Percentiles rank a stretch among this genome's conserved stretches.
Evolutionary conservation across 1,140 invertebrate genomes (phyloP).

Genomic region (Wasmannia auropunctata): DNA sequence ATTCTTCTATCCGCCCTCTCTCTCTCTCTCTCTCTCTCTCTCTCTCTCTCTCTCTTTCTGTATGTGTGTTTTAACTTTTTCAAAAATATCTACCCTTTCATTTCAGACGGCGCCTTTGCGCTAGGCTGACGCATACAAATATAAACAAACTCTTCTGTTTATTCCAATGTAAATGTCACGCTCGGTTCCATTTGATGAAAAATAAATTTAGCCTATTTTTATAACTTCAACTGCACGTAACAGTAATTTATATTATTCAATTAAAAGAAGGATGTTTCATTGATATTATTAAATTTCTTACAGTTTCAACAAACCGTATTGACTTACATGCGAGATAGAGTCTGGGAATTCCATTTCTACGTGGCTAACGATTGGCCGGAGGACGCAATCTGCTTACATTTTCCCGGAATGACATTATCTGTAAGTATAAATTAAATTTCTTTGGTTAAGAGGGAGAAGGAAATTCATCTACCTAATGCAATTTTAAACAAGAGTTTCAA

Average conservation of each 20-base stretch:
- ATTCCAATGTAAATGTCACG: background rate
- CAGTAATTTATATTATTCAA: background rate
- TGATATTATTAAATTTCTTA: slow-evolving; percentile 76
- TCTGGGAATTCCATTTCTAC: slow-evolving; percentile 96
- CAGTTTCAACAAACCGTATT: slow-evolving; percentile 95
- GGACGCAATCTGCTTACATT: slow-evolving; percentile 92
- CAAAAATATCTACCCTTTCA: slow-evolving; percentile 60
- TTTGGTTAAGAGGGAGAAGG: background rate
- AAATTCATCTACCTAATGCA: background rate
- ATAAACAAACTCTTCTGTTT: background rate
- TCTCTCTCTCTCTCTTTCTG: background rate
- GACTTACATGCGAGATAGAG: slow-evolving; percentile 93
- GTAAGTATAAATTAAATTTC: slow-evolving; percentile 86
- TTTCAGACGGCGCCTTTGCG: slow-evolving; percentile 32
- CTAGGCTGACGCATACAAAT: background rate
- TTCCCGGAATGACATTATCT: slow-evolving; percentile 93
- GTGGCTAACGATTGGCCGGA: slow-evolving; percentile 94
- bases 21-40: too few species aligned
- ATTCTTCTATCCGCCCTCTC: background rate
- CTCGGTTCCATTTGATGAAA: background rate
- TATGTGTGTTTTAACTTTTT: background rate
- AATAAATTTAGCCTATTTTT: background rate
- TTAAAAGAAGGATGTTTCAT: background rate
- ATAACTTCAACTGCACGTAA: background rate
- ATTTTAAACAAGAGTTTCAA: slow-evolving; percentile 26